A percentile compares a stretch with the other conserved stretches of the same genome.
Evolutionary conservation across 2,113 vertebrate genomes (phyloP).

Genomic region (Urocynchramus pylzowi): DNA sequence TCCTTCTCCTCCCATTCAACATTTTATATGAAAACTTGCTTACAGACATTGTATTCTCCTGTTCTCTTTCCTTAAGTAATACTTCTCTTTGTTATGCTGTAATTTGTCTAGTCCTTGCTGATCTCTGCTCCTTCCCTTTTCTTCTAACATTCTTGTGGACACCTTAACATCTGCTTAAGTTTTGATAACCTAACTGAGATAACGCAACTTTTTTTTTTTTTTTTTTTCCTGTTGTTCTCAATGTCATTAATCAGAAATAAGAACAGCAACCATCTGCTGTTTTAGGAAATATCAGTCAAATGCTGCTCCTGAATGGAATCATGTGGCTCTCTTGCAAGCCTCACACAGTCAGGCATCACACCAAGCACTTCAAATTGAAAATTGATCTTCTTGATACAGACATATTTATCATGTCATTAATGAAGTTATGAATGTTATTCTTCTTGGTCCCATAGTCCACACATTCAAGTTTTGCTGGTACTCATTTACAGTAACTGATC

Average conservation of each 20-base stretch:
- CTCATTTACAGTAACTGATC: neutral
- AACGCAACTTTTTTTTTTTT: neutral
- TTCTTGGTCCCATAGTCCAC: neutral
- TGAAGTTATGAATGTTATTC: neutral
- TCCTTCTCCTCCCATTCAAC: neutral
- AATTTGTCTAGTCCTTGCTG: neutral
- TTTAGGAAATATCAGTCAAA: neutral
- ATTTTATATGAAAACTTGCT: neutral
- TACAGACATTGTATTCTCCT: neutral
- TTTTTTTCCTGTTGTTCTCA: neutral
- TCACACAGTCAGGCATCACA: neutral
- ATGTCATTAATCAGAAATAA: neutral
- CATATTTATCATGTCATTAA: neutral
- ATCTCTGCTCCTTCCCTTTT: neutral
- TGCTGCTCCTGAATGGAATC: neutral
- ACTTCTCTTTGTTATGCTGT: neutral
- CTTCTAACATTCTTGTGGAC: neutral
- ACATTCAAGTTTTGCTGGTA: neutral
- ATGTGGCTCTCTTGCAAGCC: neutral
- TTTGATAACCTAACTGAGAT: neutral
- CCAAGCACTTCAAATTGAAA: neutral
- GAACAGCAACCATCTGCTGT: rapidly evolving
- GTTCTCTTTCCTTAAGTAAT: neutral
- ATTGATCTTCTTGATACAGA: neutral
- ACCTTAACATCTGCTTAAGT: neutral